Percentiles rank a stretch among this genome's conserved stretches.
Conservation (phyloP, 2,888 invertebrate species). For the Amiota communis region DNA sequence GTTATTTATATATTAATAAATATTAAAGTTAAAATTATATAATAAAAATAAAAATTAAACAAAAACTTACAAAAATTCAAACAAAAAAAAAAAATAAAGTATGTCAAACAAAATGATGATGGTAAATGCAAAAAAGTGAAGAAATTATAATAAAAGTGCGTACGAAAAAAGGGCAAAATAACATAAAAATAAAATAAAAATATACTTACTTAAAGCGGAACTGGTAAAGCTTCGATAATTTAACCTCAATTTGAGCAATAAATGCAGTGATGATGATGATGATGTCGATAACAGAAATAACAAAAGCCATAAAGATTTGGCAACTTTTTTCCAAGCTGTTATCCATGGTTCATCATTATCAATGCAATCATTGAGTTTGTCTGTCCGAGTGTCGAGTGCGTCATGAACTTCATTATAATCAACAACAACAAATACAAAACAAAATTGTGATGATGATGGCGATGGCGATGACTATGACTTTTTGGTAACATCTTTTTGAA, state of each 20-base stretch:
- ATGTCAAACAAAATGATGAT: conserved; percentile 48
- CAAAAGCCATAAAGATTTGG: conserved; percentile 46
- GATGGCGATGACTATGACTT: conserved; percentile 29
- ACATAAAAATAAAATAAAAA: not conserved
- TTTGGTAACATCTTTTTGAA: conserved; percentile 60
- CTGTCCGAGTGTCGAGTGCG: conserved; percentile 29
- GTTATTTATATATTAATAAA: no score
- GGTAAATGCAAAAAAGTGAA: conserved; percentile 30
- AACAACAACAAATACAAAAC: conserved; percentile 13
- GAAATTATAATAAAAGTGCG: conserved; percentile 30
- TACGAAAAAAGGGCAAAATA: conserved; percentile 35
- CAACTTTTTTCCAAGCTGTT: conserved; percentile 56
- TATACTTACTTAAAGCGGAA: not conserved
- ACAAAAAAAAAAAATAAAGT: conserved; percentile 45
- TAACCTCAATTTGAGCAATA: conserved; percentile 55
- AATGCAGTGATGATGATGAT: not conserved
- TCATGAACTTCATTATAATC: conserved; percentile 64
- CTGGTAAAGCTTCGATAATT: conserved; percentile 33
- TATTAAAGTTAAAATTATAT: conserved; percentile 7
- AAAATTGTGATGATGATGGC: not conserved
- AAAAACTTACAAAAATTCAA: conserved; percentile 32
- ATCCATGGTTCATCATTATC: conserved; percentile 16
- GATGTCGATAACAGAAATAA: not conserved
- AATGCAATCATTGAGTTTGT: not conserved
- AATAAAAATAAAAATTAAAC: conserved; percentile 55